A percentile compares a stretch with the other conserved stretches of the same genome.
These are phyloP conservation scores for Drosophila repletoides DNA, from an alignment of 1,140 invertebrate species.

Conservation along the genomic window DNA sequence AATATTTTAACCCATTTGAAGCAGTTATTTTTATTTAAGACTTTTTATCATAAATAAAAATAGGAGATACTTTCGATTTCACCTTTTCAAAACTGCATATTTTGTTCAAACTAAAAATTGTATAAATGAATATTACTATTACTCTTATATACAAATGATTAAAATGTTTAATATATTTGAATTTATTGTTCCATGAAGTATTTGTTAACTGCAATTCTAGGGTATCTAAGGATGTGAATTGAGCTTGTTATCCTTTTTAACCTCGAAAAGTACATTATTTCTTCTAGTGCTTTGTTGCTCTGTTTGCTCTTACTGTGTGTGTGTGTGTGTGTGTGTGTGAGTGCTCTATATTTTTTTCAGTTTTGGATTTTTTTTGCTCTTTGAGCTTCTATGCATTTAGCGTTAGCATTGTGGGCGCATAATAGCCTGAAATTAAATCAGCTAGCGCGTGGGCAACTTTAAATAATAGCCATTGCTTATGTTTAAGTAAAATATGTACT, in stretches of 20 bases:
- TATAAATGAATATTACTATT: too few relatives aligned
- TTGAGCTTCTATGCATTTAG: constrained; percentile 49
- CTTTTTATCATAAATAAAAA: too few relatives aligned
- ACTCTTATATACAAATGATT: background rate
- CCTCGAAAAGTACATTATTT: constrained; percentile 14
- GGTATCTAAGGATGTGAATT: too few relatives aligned
- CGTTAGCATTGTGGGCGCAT: constrained; percentile 73
- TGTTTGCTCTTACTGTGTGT: too few relatives aligned
- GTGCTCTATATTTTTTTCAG: constrained; percentile 12
- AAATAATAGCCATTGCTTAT: constrained; percentile 81
- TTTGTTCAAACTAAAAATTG: too few relatives aligned
- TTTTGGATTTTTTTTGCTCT: constrained; percentile 7
- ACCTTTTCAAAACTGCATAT: too few relatives aligned
- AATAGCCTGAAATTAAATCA: constrained; percentile 79
- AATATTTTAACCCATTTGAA: too few relatives aligned
- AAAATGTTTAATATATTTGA: too few relatives aligned
- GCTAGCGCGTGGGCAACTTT: constrained; percentile 75
- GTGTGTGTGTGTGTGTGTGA: too few relatives aligned
- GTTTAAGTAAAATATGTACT: constrained; percentile 77
- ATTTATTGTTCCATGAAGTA: constrained; percentile 8
- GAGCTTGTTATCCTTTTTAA: background rate
- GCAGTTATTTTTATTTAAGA: too few relatives aligned
- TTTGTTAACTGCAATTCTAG: background rate
- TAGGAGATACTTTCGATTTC: too few relatives aligned
- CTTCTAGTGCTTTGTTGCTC: constrained; percentile 30